These are phyloP conservation scores for Chironomus tepperi DNA, from an alignment of 1,140 invertebrate genomes.

Conservation along the genomic window DNA sequence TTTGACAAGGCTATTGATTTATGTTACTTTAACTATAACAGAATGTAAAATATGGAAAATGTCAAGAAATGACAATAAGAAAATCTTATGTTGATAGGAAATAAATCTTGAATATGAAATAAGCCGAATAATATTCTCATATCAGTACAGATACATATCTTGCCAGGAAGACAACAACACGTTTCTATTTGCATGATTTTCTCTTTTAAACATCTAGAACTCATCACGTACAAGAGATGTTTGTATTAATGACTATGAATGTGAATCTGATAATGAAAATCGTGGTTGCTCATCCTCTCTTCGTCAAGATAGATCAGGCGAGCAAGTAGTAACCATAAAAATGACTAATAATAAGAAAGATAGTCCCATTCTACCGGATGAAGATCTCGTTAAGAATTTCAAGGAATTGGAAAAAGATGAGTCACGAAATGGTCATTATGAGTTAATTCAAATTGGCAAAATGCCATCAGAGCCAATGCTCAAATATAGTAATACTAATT, in stretches of 20 bases:
- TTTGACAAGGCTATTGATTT: too few relatives aligned
- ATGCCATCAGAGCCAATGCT: constrained; percentile 25
- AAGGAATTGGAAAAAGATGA: background rate
- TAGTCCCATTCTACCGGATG: background rate
- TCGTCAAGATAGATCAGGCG: background rate
- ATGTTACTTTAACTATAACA: too few relatives aligned
- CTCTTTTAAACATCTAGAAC: background rate
- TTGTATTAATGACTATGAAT: background rate
- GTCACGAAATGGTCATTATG: constrained; percentile 25
- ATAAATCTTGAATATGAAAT: too few relatives aligned
- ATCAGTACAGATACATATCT: too few relatives aligned
- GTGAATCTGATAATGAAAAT: background rate
- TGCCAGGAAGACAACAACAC: too few relatives aligned
- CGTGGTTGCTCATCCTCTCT: background rate
- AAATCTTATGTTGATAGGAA: too few relatives aligned
- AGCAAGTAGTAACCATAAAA: background rate
- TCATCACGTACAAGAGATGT: background rate
- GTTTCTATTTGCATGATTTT: background rate
- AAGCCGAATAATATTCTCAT: too few relatives aligned
- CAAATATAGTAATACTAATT: background rate
- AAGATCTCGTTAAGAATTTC: background rate
- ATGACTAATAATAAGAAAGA: background rate
- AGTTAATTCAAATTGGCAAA: background rate
- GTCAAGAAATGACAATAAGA: too few relatives aligned
- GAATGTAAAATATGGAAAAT: too few relatives aligned